phyloP scores from a whole-genome alignment of 2,797 vertebrate species.

The Thalassophryne amazonica region DNA sequence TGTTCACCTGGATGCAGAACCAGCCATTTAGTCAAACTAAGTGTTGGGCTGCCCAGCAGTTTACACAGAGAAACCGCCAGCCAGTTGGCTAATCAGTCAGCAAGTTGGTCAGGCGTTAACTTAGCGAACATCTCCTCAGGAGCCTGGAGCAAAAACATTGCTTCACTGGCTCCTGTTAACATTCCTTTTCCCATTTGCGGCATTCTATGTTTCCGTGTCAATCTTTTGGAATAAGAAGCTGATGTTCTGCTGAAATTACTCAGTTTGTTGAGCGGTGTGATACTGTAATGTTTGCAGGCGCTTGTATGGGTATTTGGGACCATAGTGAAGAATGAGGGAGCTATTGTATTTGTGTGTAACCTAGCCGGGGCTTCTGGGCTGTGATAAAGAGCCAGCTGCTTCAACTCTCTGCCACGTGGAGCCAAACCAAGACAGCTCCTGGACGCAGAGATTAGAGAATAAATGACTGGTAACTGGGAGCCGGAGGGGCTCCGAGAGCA shows the following conservation, averaged over 20 bases:
- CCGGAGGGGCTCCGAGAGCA: constrained; percentile 9
- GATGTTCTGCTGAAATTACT: background rate
- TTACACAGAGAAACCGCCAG: too few species aligned
- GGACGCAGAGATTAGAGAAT: constrained; percentile 57
- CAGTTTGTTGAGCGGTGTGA: background rate
- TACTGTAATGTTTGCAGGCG: too few species aligned
- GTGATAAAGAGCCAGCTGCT: constrained; percentile 48
- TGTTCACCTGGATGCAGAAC: too few species aligned
- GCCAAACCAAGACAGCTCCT: constrained; percentile 40
- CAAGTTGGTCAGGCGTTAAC: too few species aligned
- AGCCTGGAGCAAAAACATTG: too few species aligned
- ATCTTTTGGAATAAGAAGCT: background rate
- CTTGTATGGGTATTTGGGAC: background rate
- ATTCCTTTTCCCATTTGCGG: too few species aligned
- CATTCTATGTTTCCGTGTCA: too few species aligned
- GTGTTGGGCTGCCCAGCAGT: too few species aligned
- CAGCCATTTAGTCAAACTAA: too few species aligned
- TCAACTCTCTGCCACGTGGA: constrained; percentile 43
- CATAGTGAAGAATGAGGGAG: background rate
- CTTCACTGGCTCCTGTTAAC: too few species aligned
- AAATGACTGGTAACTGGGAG: constrained; percentile 32
- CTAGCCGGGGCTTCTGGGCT: constrained; percentile 9
- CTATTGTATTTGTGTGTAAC: background rate
- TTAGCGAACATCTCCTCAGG: too few species aligned
- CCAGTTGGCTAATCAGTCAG: too few species aligned